phyloP scores from a whole-genome alignment of 2,888 invertebrate species.

The Hymenopus coronatus region DNA sequence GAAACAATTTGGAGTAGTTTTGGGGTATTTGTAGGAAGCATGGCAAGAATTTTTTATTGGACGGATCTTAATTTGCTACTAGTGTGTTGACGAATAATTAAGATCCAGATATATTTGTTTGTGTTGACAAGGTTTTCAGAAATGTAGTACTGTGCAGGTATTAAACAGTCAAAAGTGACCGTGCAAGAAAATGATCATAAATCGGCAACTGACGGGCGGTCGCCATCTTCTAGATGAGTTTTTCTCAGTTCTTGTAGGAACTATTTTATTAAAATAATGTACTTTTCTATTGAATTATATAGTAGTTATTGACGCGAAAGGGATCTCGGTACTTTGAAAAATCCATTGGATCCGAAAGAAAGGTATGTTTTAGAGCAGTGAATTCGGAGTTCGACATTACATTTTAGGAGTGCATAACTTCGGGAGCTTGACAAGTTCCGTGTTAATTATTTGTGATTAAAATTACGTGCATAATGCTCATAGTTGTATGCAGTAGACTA shows the following conservation, averaged over 20 bases:
- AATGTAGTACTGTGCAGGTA: conserved; percentile 19
- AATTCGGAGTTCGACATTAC: conserved; percentile 15
- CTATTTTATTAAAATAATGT: conserved; percentile 33
- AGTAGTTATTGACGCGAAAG: conserved; percentile 20
- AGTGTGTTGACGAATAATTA: conserved; percentile 7
- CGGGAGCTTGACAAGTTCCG: conserved; percentile 18
- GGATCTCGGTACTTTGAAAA: conserved; percentile 25
- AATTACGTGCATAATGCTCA: conserved; percentile 12
- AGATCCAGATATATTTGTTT: not conserved
- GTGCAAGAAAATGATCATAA: conserved; percentile 37
- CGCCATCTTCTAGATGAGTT: conserved; percentile 59
- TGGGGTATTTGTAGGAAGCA: conserved; percentile 30
- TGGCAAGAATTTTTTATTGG: conserved; percentile 25
- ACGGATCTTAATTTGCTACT: not conserved
- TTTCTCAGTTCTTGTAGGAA: conserved; percentile 46
- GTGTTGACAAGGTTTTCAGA: not conserved
- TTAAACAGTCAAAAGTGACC: conserved; percentile 26
- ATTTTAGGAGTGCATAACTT: conserved; percentile 23
- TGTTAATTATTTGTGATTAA: conserved; percentile 11
- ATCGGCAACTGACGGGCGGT: conserved; percentile 50
- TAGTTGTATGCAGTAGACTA: conserved; percentile 4
- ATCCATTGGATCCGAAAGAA: conserved; percentile 30
- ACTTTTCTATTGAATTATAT: conserved; percentile 24
- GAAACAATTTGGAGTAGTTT: conserved; percentile 30
- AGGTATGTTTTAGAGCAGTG: conserved; percentile 29